Evolutionary conservation across 37 sponge, comb jelly and placozoan genomes (phyloP).

Genomic region (Tethya wilhelma): DNA sequence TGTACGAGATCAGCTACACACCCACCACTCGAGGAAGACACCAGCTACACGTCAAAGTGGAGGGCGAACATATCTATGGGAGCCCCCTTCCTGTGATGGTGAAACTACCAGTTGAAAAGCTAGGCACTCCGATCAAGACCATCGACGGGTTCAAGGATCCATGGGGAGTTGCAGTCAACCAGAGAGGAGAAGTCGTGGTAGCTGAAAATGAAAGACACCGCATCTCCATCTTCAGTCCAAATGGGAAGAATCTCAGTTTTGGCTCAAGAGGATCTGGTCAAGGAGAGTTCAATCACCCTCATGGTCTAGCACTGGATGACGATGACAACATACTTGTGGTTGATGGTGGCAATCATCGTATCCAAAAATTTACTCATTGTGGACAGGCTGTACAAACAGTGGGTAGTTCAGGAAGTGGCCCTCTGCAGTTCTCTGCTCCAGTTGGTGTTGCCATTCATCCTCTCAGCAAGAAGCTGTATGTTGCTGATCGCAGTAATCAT

Average conservation of each 20-base stretch:
- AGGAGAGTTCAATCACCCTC: conserved; percentile 13
- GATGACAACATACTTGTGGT: conserved; percentile 19
- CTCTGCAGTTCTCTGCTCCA: conserved; percentile 33
- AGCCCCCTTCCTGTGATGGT: conserved; percentile 42
- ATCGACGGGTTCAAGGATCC: conserved; percentile 12
- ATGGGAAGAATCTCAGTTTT: conserved; percentile 12
- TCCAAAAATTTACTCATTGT: conserved; percentile 29
- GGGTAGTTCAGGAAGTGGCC: conserved; percentile 25
- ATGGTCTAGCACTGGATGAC: conserved; percentile 15
- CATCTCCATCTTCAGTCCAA: conserved; percentile 1
- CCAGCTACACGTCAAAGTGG: conserved; percentile 26
- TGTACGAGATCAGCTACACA: conserved; percentile 31
- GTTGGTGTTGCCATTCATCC: conserved; percentile 20
- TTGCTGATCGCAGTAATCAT: conserved; percentile 21
- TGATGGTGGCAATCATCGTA: conserved; percentile 19
- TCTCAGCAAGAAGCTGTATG: conserved; percentile 18
- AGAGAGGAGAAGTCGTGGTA: conserved; percentile 6
- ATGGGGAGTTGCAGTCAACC: conserved; percentile 16
- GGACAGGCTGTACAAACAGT: conserved; percentile 12
- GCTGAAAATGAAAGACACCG: background rate
- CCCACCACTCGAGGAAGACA: conserved; percentile 1
- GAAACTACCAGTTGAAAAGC: background rate
- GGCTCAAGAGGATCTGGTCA: background rate
- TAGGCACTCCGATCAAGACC: conserved; percentile 4
- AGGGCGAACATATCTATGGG: conserved; percentile 29